Base-by-base conservation (phyloP, 1,140 invertebrate genomes). In the Homalodisca vitripennis region DNA sequence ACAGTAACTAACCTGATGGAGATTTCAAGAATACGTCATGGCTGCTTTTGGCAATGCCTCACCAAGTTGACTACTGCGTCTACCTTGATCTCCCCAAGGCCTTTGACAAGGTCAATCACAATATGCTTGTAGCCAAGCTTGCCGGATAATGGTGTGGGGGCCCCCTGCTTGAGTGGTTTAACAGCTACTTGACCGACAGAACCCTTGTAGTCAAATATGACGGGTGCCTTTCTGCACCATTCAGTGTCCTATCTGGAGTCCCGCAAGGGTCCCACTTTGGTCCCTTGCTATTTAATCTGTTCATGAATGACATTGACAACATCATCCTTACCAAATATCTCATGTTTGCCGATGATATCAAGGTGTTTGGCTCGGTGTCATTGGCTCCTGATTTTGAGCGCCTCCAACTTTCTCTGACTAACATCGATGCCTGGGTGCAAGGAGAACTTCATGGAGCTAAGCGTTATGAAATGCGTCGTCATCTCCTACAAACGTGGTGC, bases 161-260 rank as follows among this genome's bases (percentile, higher is more conserved):
- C 14, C 29, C 48, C 46, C 26, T 77, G 24, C 67, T 71, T 29
- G 64, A 64, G 34, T 77, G 75, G 75, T 66, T 76, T 31, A 53
- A 51, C 0, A 76, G 73, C 27, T 77, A 77, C 66, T 66, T 78
- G 26, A 63, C 57, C n/a, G 71, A 74, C 57, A 66, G 76, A 51
- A 69, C 64, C 3, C 74, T 76, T 68, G 72, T 64, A 31, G 73
- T 77, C 2, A 73, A 73, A 31, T 64, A 74, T 22, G 74, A 75
- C 34, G 73, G 72, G 10, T 65, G 34, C 64, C 34, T 70, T 17
- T 76, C 75, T 14, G 22, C 26, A 17, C 72, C 73, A 0, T 75
- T 72, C n/a, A 72, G 74, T 0, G 75, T 76, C 12, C 12, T 72
- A 73, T 1, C 76, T 76, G 66, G 77, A 73, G 1, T 77, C 73